phyloP scores from a whole-genome alignment of 1,140 invertebrate genomes.

The Bombyx mandarina region DNA sequence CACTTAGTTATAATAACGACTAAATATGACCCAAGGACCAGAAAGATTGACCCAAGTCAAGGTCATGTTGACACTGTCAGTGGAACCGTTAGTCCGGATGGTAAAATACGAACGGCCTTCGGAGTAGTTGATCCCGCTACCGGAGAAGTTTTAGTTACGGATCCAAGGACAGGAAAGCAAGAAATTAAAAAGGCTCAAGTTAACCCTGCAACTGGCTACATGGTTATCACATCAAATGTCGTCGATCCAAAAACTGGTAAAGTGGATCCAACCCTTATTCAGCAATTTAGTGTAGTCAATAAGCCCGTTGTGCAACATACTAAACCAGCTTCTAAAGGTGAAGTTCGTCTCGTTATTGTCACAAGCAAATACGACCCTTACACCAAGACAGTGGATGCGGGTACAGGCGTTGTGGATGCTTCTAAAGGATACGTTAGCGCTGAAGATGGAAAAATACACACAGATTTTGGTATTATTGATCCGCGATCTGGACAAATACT shows the following conservation, averaged over 20 bases:
- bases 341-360: constrained; percentile 72
- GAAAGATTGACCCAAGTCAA: constrained; percentile 72
- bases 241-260: constrained; percentile 76
- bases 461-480: constrained; percentile 74
- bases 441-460: constrained; percentile 74
- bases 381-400: constrained; percentile 72
- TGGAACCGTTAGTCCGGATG: constrained; percentile 63
- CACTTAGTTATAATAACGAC: constrained; percentile 71
- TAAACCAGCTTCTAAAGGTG: constrained; percentile 61
- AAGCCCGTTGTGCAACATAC: constrained; percentile 68
- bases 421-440: constrained; percentile 70
- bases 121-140: constrained; percentile 70
- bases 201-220: constrained; percentile 71
- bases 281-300: constrained; percentile 70
- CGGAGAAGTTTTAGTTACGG: constrained; percentile 68
- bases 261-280: constrained; percentile 72
- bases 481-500: constrained; percentile 70
- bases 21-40: constrained; percentile 71
- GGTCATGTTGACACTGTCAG: constrained; percentile 72
- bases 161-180: constrained; percentile 68
- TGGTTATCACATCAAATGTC: constrained; percentile 72
- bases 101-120: constrained; percentile 71
- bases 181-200: constrained; percentile 70
- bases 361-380: constrained; percentile 72
- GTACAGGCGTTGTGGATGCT: constrained; percentile 68